Evolutionary conservation across 2,113 vertebrate species (phyloP).

Genomic region (Ariopsis seemanni): DNA sequence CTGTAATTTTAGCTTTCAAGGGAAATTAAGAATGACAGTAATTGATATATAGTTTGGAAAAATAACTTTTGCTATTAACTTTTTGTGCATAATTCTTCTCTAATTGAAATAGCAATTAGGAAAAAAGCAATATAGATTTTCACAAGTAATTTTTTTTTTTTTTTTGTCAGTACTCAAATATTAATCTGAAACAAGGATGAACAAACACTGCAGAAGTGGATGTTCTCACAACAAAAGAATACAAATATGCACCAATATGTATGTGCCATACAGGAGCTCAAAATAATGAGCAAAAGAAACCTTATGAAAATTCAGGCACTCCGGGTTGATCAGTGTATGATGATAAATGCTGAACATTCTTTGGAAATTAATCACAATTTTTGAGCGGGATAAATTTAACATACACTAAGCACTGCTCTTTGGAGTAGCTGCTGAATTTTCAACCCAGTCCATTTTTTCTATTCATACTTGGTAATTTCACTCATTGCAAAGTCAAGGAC

Average conservation of each 20-base stretch:
- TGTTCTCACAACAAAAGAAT: background rate
- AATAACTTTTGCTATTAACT: background rate
- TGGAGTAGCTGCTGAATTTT: background rate
- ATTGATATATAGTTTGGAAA: background rate
- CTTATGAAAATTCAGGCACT: background rate
- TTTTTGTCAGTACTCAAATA: background rate
- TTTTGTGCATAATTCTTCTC: background rate
- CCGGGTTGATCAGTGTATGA: background rate
- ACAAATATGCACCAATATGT: slow-evolving; percentile 9
- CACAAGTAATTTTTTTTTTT: background rate
- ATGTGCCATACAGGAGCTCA: background rate
- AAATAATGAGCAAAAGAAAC: slow-evolving; percentile 8
- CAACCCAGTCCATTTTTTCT: background rate
- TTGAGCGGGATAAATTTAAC: slow-evolving; percentile 7
- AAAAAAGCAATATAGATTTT: slow-evolving; percentile 6
- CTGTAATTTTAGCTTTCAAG: slow-evolving; percentile 3
- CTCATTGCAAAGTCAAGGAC: slow-evolving; percentile 2
- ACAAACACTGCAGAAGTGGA: background rate
- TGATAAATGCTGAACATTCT: slow-evolving; percentile 14
- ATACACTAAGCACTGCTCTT: background rate
- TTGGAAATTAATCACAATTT: background rate
- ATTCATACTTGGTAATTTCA: background rate
- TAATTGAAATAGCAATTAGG: background rate
- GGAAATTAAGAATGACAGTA: slow-evolving; percentile 27
- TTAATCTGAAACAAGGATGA: background rate